Conservation (phyloP, 2,113 vertebrate genomes). For the Campylorhamphus procurvoides region DNA sequence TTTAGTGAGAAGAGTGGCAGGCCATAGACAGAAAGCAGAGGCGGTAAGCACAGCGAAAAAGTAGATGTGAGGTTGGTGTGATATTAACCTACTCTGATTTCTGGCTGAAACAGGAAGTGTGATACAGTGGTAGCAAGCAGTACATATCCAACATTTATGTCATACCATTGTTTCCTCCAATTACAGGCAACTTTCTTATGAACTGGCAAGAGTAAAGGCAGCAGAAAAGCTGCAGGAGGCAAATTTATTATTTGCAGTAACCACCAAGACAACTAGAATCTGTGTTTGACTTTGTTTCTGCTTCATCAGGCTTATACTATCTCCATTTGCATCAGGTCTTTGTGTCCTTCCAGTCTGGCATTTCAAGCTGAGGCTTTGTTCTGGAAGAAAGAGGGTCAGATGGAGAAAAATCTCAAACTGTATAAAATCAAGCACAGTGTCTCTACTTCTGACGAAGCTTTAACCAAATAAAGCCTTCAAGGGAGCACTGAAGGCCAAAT, state of each 20-base stretch:
- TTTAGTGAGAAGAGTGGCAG: not conserved
- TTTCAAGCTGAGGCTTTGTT: constrained; percentile 22
- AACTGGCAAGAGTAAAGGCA: not conserved
- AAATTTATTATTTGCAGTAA: not conserved
- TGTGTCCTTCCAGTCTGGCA: not conserved
- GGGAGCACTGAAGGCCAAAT: constrained; percentile 30
- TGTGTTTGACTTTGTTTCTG: not conserved
- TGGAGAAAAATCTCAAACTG: not conserved
- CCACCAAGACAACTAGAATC: not conserved
- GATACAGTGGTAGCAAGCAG: not conserved
- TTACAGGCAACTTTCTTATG: not conserved
- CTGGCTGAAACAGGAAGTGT: not conserved
- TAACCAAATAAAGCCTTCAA: constrained; percentile 5
- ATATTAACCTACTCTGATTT: not conserved
- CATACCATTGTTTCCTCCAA: not conserved
- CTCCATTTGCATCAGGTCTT: not conserved
- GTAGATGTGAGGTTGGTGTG: not conserved
- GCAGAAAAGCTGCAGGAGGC: not conserved
- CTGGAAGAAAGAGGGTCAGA: not conserved
- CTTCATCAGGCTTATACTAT: not conserved
- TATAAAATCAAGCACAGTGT: not conserved
- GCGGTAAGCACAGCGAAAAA: not conserved
- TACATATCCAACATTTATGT: not conserved
- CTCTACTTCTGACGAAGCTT: constrained; percentile 27
- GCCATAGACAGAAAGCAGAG: not conserved